These are phyloP conservation scores for Pseudopodoces humilis DNA, from an alignment of 2,113 vertebrate genomes.

Conservation along the genomic window DNA sequence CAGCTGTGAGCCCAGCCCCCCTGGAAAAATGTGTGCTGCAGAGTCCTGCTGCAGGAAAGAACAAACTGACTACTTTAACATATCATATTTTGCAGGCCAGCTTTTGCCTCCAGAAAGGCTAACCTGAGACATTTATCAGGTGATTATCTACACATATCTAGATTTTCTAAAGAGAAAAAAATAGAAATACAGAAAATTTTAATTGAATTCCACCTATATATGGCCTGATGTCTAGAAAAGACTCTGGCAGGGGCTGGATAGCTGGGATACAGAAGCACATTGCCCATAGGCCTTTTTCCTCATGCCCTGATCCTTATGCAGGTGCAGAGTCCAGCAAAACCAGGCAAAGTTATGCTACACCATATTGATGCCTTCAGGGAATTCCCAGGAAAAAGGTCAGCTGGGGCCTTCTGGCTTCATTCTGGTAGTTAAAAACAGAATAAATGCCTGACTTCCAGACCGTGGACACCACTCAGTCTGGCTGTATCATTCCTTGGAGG, in stretches of 20 bases:
- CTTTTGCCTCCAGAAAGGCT: neutral
- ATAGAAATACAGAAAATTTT: neutral
- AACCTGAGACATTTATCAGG: neutral
- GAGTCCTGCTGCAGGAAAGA: neutral
- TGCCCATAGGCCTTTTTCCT: neutral
- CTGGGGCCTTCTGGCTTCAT: neutral
- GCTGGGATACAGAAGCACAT: neutral
- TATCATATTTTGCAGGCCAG: neutral
- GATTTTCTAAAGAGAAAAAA: neutral
- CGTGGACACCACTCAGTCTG: neutral
- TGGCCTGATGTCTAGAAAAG: neutral
- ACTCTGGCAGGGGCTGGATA: neutral
- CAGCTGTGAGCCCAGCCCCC: neutral
- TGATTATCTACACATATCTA: neutral
- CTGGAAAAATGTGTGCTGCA: neutral
- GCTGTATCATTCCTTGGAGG: neutral
- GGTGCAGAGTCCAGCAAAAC: neutral
- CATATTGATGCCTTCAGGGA: neutral
- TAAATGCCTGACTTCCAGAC: neutral
- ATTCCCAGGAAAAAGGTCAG: neutral
- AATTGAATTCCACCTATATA: neutral
- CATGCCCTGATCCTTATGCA: rapidly evolving
- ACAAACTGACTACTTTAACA: neutral
- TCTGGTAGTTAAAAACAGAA: neutral
- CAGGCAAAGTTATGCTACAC: neutral